Conservation (phyloP, 2,888 invertebrate species). For the Mactromeris polynyma region DNA sequence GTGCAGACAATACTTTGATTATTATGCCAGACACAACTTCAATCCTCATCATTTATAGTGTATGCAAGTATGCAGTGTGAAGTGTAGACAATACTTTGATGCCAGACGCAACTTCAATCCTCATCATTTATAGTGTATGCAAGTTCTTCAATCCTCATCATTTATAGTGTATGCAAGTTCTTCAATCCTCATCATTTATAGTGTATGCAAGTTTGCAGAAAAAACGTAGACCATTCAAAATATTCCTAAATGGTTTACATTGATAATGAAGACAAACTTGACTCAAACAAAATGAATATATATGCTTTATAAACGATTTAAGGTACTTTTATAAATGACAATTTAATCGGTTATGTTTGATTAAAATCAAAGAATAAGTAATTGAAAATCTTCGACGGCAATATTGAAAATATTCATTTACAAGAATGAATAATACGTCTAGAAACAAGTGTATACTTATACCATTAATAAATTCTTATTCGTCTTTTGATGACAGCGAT, state of each 20-base stretch:
- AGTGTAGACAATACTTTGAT: too few relatives aligned
- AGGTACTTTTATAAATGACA: background rate
- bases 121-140: too few relatives aligned
- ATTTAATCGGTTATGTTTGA: slow-evolving; percentile 8
- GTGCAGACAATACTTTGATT: too few relatives aligned
- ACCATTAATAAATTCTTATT: background rate
- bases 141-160: too few relatives aligned
- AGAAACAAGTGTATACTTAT: background rate
- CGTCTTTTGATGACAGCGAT: slow-evolving; percentile 3
- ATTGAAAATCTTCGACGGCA: background rate
- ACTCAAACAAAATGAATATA: background rate
- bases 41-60: too few relatives aligned
- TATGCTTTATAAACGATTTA: background rate
- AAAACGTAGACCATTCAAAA: background rate
- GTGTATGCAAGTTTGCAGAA: background rate
- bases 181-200: too few relatives aligned
- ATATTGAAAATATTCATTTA: slow-evolving; percentile 9
- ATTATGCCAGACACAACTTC: too few relatives aligned
- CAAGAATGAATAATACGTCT: background rate
- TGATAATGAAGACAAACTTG: background rate
- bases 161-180: too few relatives aligned
- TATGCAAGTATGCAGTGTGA: too few relatives aligned
- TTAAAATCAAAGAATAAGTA: background rate
- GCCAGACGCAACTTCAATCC: too few relatives aligned
- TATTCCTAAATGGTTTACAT: background rate